These are phyloP conservation scores for Polyommatus iphigenia DNA, from an alignment of 2,888 invertebrate genomes.

Conservation along the genomic window DNA sequence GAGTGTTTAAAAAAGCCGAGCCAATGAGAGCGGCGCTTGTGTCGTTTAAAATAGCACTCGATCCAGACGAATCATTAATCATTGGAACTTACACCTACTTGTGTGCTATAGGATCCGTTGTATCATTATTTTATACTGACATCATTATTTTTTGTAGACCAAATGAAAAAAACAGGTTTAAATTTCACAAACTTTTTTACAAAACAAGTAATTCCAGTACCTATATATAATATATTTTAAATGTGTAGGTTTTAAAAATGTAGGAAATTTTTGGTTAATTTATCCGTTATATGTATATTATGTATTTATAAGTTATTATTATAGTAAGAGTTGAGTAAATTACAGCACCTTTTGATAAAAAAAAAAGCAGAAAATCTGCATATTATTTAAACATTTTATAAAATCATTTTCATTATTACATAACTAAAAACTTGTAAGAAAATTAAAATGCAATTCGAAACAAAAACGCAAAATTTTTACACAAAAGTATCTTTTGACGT, in stretches of 20 bases:
- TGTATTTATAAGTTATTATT: too few species aligned
- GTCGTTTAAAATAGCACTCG: slow-evolving; percentile 71
- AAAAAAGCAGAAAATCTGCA: too few species aligned
- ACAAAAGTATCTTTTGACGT: slow-evolving; percentile 50
- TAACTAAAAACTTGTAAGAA: neutral
- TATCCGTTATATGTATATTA: too few species aligned
- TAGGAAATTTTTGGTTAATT: too few species aligned
- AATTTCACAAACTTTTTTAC: neutral
- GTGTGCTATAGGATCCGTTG: slow-evolving; percentile 43
- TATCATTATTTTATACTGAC: slow-evolving; percentile 12
- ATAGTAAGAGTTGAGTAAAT: too few species aligned
- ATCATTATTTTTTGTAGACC: too few species aligned
- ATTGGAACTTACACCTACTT: slow-evolving; percentile 52
- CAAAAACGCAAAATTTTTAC: neutral
- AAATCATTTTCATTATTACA: neutral
- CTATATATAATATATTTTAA: too few species aligned
- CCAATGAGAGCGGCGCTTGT: slow-evolving; percentile 60
- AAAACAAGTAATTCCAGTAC: neutral
- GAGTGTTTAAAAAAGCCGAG: slow-evolving; percentile 68
- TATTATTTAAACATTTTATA: too few species aligned
- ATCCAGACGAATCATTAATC: slow-evolving; percentile 70
- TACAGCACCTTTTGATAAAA: too few species aligned
- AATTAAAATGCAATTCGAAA: neutral
- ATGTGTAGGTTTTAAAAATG: too few species aligned
- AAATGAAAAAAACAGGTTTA: neutral